Percentiles rank a stretch among this genome's conserved stretches.
phyloP scores from a whole-genome alignment of 2,888 invertebrate genomes.

The Metopia argyrocephala region DNA sequence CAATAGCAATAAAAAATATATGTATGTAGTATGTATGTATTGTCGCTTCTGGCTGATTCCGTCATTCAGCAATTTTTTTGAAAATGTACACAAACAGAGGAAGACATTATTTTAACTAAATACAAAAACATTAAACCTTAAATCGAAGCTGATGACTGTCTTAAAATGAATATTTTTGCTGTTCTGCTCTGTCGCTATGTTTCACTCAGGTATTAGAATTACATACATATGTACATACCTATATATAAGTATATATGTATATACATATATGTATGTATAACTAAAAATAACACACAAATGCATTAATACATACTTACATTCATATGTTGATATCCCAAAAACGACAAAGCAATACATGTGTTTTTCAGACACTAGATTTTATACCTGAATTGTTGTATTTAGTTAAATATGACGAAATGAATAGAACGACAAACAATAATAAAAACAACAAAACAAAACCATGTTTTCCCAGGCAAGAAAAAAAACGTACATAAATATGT shows the following conservation, averaged over 20 bases:
- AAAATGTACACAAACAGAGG: slow-evolving; percentile 21
- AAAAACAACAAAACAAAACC: background rate
- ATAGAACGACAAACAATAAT: background rate
- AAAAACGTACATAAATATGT: background rate
- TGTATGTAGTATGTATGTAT: background rate
- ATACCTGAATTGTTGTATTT: slow-evolving; percentile 43
- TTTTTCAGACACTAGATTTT: slow-evolving; percentile 11
- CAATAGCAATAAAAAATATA: background rate
- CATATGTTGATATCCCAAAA: slow-evolving; percentile 17
- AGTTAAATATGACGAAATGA: background rate
- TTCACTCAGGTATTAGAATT: slow-evolving; percentile 41
- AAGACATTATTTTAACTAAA: background rate
- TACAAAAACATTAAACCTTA: slow-evolving; percentile 8
- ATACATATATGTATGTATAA: background rate
- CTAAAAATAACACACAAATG: background rate
- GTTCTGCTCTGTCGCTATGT: background rate
- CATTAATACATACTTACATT: background rate
- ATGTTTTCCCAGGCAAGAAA: slow-evolving; percentile 27
- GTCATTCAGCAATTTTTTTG: no score
- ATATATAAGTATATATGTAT: background rate
- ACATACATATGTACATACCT: background rate
- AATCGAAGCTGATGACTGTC: slow-evolving; percentile 21
- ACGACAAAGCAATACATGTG: slow-evolving; percentile 6
- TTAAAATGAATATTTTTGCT: slow-evolving; percentile 6
- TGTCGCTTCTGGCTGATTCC: no score